Evolutionary conservation across 2,113 vertebrate species (phyloP), one percentile per base, ranked within the genome.

Genomic region (Syngnathus scovelli): DNA sequence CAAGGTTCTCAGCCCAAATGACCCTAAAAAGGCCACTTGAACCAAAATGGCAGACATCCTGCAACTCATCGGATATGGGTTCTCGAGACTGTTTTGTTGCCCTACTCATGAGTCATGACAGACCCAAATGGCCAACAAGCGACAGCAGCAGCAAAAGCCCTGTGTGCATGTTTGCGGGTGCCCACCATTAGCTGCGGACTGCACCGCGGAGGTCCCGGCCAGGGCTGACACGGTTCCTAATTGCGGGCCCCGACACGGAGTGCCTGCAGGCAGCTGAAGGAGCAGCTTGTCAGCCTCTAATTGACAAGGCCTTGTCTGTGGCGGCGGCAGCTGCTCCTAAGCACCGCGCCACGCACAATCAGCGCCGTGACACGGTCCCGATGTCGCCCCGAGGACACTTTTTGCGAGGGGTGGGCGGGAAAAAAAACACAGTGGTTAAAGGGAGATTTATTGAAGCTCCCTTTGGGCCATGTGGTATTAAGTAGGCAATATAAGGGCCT

Each of bases 251-350:
- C 93, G 39, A 27, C 93, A 92, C 90, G 87, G 82, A 89, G 88
- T 87, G 94, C 95, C 95, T 89, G 90, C 85, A 78, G 94, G 94
- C 94, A 90, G 78, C 72, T 90, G 88, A 66, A 92, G 93, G 92
- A 93, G 93, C 93, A 93, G 95, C 93, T 97, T 93, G 94, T 96
- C 96, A 98, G 92, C 90, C 92, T 86, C 93, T 98, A 99, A 99
- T 99, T 99, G 97, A 98, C 96, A 98, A 98, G 95, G 93, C 92
- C 95, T 93, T 96, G 97, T 96, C 95, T 98, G 96, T 98, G 93
- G 93, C 93, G 93, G 94, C 92, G 96, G 95, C 97, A 99, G 97
- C 96, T 99, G 97, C 91, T 95, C 93, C 93, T 90, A 92, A 93
- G 91, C 93, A 76, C 92, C 94, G 94, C 39, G n/a, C 21, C 38